These are phyloP conservation scores for Drosophila setifemur DNA, from an alignment of 1,140 invertebrate genomes.

Conservation along the genomic window DNA sequence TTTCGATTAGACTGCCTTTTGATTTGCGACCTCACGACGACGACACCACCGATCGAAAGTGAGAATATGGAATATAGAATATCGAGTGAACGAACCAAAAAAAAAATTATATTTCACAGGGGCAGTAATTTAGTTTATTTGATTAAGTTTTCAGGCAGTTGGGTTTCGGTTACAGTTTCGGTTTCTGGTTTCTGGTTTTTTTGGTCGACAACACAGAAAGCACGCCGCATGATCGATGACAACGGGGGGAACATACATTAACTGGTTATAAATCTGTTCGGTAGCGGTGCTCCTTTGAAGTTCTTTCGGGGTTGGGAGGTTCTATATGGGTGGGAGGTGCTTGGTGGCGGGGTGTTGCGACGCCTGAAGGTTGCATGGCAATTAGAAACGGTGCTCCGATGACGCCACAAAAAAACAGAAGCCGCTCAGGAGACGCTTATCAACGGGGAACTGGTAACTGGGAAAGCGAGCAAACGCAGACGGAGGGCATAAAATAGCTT, in stretches of 20 bases:
- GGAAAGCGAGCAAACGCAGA: conserved; percentile 27
- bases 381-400: conserved; percentile 60
- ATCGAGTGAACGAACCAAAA: too few species aligned
- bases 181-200: conserved; percentile 16
- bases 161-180: neutral
- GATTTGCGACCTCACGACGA: conserved; percentile 74
- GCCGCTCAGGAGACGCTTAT: conserved; percentile 40
- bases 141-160: conserved; percentile 67
- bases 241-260: conserved; percentile 67
- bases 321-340: conserved; percentile 20
- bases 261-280: conserved; percentile 77
- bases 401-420: conserved; percentile 8
- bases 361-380: conserved; percentile 77
- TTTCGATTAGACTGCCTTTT: conserved; percentile 78
- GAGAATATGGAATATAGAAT: too few species aligned
- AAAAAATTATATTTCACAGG: conserved; percentile 64
- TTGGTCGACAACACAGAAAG: conserved; percentile 55
- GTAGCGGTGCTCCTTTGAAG: conserved; percentile 58
- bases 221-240: conserved; percentile 78
- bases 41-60: conserved; percentile 46
- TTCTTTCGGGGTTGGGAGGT: neutral
- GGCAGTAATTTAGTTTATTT: conserved; percentile 73
- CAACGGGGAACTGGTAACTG: conserved; percentile 18
- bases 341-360: conserved; percentile 18
- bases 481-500: conserved; percentile 24